phyloP scores from a whole-genome alignment of 2,888 invertebrate species.

The Plagodis pulveraria region DNA sequence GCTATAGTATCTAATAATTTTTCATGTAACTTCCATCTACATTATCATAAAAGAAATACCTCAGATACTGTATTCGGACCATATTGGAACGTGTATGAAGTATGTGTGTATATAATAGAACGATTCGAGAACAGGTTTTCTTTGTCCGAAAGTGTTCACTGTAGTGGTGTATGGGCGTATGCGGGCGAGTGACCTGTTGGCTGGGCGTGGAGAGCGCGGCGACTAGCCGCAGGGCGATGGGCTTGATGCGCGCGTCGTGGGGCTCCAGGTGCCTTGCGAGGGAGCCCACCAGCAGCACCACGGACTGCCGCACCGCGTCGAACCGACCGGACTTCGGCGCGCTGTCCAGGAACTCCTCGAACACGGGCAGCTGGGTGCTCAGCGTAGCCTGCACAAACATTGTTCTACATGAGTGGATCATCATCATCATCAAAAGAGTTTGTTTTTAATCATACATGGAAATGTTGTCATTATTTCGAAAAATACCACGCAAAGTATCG shows the following conservation, averaged over 20 bases:
- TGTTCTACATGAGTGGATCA: no score
- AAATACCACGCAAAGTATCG: no score
- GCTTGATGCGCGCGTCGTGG: conserved; percentile 94
- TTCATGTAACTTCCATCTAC: no score
- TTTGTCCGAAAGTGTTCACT: neutral
- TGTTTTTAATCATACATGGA: no score
- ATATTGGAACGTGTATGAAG: no score
- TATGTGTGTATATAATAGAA: no score
- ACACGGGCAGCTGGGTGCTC: conserved; percentile 93
- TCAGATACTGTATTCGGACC: no score
- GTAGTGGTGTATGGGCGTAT: neutral
- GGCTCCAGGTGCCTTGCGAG: conserved; percentile 98
- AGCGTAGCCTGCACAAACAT: conserved; percentile 82
- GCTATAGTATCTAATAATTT: no score
- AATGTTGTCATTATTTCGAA: no score
- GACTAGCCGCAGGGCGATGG: conserved; percentile 96
- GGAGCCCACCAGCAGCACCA: conserved; percentile 98
- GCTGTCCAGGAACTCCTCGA: conserved; percentile 96
- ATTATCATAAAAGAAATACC: no score
- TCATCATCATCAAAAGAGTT: no score
- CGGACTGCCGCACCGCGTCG: conserved; percentile 97
- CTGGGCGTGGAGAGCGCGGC: conserved; percentile 98
- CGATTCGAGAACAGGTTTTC: no score
- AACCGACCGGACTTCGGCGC: conserved; percentile 95
- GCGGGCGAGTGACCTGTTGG: conserved; percentile 91